Evolutionary conservation across 2,888 invertebrate genomes (phyloP).

Genomic region (Latheticus oryzae): DNA sequence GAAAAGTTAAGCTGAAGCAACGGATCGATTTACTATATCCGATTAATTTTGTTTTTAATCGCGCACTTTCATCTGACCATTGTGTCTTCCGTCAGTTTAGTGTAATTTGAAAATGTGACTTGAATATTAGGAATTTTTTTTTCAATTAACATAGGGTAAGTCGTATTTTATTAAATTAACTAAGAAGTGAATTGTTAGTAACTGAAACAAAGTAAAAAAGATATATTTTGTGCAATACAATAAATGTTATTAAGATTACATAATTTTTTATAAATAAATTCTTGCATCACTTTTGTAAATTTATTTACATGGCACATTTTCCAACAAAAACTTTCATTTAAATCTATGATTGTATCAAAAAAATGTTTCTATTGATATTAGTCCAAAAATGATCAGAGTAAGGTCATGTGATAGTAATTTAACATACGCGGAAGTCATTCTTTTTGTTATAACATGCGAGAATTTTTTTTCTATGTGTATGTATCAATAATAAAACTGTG

Average conservation of each 20-base stretch:
- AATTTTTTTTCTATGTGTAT: no score
- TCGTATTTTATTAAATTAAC: no score
- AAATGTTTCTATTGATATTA: conserved; percentile 3
- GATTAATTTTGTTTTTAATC: conserved; percentile 30
- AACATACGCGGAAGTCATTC: conserved; percentile 16
- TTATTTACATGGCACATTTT: no score
- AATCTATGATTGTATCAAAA: no score
- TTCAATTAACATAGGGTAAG: no score
- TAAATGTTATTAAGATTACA: no score
- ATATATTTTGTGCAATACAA: no score
- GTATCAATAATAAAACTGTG: no score
- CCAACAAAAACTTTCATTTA: conserved; percentile 1
- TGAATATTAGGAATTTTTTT: conserved; percentile 8
- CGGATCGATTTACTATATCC: conserved; percentile 27
- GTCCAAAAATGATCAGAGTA: conserved; percentile 3
- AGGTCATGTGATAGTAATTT: conserved; percentile 23
- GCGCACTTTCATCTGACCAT: conserved; percentile 23
- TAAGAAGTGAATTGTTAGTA: no score
- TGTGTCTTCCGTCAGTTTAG: conserved; percentile 19
- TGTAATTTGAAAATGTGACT: conserved; percentile 33
- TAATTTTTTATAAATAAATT: conserved; percentile 13
- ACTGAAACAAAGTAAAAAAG: no score
- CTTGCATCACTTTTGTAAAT: conserved; percentile 2
- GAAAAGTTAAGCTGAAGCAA: conserved; percentile 25
- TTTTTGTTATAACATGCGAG: conserved; percentile 11